These are phyloP conservation scores for Xerus rutilus DNA, from an alignment of 2,797 vertebrate species.

Conservation along the genomic window DNA sequence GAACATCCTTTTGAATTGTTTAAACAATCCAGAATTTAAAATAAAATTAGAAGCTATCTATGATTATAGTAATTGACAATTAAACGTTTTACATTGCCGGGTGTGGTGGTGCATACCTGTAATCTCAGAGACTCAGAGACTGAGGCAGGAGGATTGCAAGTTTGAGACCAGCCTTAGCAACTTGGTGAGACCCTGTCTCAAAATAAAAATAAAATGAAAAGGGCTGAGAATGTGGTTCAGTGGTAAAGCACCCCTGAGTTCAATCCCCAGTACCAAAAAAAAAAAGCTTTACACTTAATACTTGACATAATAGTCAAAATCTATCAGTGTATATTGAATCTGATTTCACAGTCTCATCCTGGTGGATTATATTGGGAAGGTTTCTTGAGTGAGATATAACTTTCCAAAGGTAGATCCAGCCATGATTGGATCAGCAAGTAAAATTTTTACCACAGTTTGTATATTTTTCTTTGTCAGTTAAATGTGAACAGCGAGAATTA, in stretches of 20 bases:
- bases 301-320: background rate
- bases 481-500: background rate
- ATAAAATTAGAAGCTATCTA: background rate
- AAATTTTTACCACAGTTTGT: background rate
- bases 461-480: background rate
- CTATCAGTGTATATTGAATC: constrained; percentile 82
- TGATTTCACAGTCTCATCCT: constrained; percentile 54
- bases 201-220: too few species aligned
- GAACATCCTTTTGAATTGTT: constrained; percentile 8
- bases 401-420: background rate
- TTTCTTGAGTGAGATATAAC: constrained; percentile 77
- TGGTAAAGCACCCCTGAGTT: too few species aligned
- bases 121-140: too few species aligned
- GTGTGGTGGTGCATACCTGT: too few species aligned
- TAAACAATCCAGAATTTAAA: constrained; percentile 15
- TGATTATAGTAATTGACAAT: background rate
- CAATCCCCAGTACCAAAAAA: too few species aligned
- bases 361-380: constrained; percentile 74
- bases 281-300: background rate
- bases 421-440: background rate
- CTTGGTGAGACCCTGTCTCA: too few species aligned
- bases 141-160: too few species aligned
- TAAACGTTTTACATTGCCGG: background rate
- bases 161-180: too few species aligned
- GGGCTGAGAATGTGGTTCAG: too few species aligned